These are phyloP conservation scores for Oscarella lobularis DNA, from an alignment of 37 sponge, comb jelly and placozoan species.

Conservation along the genomic window DNA sequence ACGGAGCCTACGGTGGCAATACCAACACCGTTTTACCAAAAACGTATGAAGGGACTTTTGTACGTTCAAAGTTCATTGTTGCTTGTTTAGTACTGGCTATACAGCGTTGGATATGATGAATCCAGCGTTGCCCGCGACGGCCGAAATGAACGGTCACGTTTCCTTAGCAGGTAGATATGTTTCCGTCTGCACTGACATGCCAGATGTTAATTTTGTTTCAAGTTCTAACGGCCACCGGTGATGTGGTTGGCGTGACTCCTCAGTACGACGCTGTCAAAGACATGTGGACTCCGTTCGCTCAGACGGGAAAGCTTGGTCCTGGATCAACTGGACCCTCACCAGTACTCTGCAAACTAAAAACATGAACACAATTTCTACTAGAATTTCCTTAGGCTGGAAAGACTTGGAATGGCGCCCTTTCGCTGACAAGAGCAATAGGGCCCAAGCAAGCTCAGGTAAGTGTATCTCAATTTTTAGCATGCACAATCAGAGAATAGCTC, in stretches of 20 bases:
- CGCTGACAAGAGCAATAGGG: not conserved
- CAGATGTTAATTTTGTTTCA: not conserved
- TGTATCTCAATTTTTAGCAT: not conserved
- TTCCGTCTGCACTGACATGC: not conserved
- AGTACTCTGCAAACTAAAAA: not conserved
- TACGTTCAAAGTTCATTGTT: not conserved
- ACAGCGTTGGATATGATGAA: conserved; percentile 16
- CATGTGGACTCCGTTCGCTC: conserved; percentile 8
- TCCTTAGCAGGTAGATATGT: not conserved
- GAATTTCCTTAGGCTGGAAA: conserved; percentile 6
- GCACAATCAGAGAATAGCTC: too few relatives aligned
- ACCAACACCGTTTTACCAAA: too few relatives aligned
- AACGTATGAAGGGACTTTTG: too few relatives aligned
- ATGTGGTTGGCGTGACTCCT: not conserved
- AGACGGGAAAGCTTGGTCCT: conserved; percentile 3
- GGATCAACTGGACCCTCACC: conserved; percentile 15
- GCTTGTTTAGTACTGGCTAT: not conserved
- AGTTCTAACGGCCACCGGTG: not conserved
- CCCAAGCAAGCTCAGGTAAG: not conserved
- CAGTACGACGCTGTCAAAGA: conserved; percentile 8
- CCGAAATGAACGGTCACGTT: conserved; percentile 1
- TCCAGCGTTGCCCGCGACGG: not conserved
- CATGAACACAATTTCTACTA: not conserved
- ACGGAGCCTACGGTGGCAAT: too few relatives aligned
- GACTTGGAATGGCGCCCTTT: conserved; percentile 17